phyloP scores from a whole-genome alignment of 2,113 vertebrate genomes.

The Esox niger region DNA sequence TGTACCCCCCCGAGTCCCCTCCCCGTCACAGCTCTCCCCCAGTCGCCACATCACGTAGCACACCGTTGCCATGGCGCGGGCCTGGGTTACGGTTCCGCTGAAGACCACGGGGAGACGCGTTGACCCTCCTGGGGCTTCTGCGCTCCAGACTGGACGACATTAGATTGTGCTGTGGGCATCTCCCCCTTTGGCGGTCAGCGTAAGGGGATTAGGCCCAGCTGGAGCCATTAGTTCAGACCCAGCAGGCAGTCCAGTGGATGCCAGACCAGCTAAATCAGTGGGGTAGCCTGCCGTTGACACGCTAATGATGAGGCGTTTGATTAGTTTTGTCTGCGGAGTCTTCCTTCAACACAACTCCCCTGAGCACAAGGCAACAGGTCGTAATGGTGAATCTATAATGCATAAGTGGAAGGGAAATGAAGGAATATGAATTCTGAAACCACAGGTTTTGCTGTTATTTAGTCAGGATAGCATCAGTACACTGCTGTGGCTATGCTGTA shows the following conservation, averaged over 20 bases:
- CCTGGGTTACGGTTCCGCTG: slow-evolving; percentile 31
- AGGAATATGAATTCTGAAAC: slow-evolving; percentile 27
- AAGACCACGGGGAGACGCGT: slow-evolving; percentile 13
- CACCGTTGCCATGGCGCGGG: slow-evolving; percentile 28
- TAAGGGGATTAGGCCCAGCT: slow-evolving; percentile 17
- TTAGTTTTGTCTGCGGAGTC: slow-evolving; percentile 44
- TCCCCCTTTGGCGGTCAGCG: slow-evolving; percentile 21
- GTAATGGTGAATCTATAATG: slow-evolving; percentile 57
- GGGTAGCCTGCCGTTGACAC: slow-evolving; percentile 13
- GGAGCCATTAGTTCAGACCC: slow-evolving; percentile 29
- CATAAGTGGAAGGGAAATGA: slow-evolving; percentile 27
- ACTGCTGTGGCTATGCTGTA: slow-evolving; percentile 18
- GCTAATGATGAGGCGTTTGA: slow-evolving; percentile 50
- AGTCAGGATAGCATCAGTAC: slow-evolving; percentile 27
- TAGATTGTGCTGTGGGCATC: slow-evolving; percentile 27
- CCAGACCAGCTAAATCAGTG: slow-evolving; percentile 46
- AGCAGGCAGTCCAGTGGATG: slow-evolving; percentile 21
- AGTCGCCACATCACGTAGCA: no score
- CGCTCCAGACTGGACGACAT: slow-evolving; percentile 23
- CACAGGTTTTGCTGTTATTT: slow-evolving; percentile 43
- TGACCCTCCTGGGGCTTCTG: slow-evolving; percentile 9
- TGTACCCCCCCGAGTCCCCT: slow-evolving; percentile 13
- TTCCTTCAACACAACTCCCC: slow-evolving; percentile 38
- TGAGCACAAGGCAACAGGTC: slow-evolving; percentile 53
- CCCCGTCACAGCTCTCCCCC: slow-evolving; percentile 47